A percentile compares a stretch with the other conserved stretches of the same genome.
phyloP scores from a whole-genome alignment of 2,888 invertebrate species.

The Noctua janthina region DNA sequence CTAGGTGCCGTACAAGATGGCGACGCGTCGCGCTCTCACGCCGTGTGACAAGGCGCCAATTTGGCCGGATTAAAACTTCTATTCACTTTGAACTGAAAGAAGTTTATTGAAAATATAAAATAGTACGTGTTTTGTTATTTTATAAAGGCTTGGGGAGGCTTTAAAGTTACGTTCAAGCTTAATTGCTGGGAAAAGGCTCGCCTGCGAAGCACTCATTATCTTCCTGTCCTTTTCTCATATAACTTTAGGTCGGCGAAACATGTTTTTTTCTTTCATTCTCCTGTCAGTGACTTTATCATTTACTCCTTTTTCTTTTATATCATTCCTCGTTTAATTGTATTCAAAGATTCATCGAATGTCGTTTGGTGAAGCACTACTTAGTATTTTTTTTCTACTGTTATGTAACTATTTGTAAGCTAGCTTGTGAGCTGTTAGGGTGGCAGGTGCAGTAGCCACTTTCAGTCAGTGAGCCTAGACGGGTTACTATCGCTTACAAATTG shows the following conservation, averaged over 20 bases:
- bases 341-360: neutral
- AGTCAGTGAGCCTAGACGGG: neutral
- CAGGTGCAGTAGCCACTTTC: no score
- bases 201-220: neutral
- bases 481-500: neutral
- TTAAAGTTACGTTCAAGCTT: neutral
- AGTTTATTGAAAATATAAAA: conserved; percentile 67
- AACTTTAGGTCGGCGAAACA: neutral
- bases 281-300: neutral
- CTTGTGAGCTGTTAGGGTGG: no score
- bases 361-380: neutral
- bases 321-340: neutral
- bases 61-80: conserved; percentile 69
- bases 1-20: conserved; percentile 38
- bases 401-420: neutral
- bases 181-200: neutral
- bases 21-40: conserved; percentile 62
- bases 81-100: conserved; percentile 67
- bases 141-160: conserved; percentile 26
- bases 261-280: neutral
- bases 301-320: neutral
- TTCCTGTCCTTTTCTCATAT: neutral
- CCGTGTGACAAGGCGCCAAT: conserved; percentile 70
- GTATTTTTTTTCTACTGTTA: neutral
- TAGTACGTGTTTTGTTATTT: conserved; percentile 52